Percentiles rank a stretch among this genome's conserved stretches.
Evolutionary conservation across 2,888 invertebrate species (phyloP).

Genomic region (Frankliniella fusca): DNA sequence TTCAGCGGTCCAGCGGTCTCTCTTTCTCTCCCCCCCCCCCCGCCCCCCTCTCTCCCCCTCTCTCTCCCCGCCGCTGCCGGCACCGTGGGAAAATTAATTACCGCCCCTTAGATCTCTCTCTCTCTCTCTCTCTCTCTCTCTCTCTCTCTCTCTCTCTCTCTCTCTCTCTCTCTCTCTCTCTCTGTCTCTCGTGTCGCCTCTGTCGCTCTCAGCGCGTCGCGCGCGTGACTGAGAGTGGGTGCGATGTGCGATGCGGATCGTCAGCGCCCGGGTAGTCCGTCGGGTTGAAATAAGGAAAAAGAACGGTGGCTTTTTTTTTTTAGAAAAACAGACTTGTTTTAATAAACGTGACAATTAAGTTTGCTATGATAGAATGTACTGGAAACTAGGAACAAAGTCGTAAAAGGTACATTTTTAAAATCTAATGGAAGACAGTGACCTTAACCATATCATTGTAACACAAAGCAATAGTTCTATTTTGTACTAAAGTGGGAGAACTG

Average conservation of each 20-base stretch:
- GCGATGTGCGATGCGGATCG: too few species aligned
- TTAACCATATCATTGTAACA: background rate
- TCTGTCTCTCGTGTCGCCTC: background rate
- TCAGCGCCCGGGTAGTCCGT: too few species aligned
- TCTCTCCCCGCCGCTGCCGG: too few species aligned
- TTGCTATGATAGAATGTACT: constrained; percentile 9
- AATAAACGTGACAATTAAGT: constrained; percentile 21
- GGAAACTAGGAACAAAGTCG: constrained; percentile 19
- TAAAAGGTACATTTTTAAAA: constrained; percentile 7
- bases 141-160: background rate
- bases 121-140: background rate
- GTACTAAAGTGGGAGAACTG: constrained; percentile 8
- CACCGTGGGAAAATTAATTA: background rate
- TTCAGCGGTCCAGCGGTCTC: too few species aligned
- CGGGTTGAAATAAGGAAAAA: background rate
- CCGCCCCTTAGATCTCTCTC: background rate
- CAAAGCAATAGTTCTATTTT: constrained; percentile 25
- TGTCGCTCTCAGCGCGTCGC: background rate
- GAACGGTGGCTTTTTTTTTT: background rate
- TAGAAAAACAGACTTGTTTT: constrained; percentile 20
- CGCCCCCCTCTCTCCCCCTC: too few species aligned
- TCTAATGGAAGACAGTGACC: constrained; percentile 22
- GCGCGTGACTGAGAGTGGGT: too few species aligned
- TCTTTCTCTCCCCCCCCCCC: too few species aligned
- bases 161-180: background rate